These are phyloP conservation scores for Chlorospingus flavigularis DNA, from an alignment of 2,797 vertebrate species.

Conservation along the genomic window DNA sequence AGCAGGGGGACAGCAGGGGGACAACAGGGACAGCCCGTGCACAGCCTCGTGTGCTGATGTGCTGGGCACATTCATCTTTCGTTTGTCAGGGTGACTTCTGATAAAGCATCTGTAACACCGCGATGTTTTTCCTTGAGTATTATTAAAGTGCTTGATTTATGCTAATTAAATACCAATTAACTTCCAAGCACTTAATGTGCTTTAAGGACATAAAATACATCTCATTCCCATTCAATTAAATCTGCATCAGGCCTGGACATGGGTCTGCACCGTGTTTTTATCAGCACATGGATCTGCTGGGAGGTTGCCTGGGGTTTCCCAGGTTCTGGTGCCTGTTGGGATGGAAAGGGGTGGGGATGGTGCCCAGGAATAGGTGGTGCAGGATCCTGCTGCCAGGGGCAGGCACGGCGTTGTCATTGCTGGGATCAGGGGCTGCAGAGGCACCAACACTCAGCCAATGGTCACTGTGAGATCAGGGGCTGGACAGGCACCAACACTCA, in stretches of 20 bases:
- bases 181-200: slow-evolving; percentile 26
- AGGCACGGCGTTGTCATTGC: fast-evolving
- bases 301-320: background rate
- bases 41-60: fast-evolving
- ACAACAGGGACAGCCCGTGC: background rate
- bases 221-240: background rate
- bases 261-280: background rate
- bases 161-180: slow-evolving; percentile 63
- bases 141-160: slow-evolving; percentile 50
- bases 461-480: too few species aligned
- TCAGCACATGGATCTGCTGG: background rate
- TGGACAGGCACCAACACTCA: too few species aligned
- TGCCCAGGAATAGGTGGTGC: fast-evolving
- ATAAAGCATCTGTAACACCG: background rate
- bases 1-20: background rate
- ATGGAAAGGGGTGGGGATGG: background rate
- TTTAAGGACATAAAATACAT: slow-evolving; percentile 42
- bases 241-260: background rate
- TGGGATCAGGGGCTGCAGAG: background rate
- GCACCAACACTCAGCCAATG: too few species aligned
- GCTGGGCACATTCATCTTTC: background rate
- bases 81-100: slow-evolving; percentile 12
- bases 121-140: slow-evolving; percentile 15
- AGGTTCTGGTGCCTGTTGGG: fast-evolving
- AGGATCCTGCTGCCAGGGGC: fast-evolving